phyloP scores from a whole-genome alignment of 2,113 vertebrate species.

The Ranitomeya imitator region DNA sequence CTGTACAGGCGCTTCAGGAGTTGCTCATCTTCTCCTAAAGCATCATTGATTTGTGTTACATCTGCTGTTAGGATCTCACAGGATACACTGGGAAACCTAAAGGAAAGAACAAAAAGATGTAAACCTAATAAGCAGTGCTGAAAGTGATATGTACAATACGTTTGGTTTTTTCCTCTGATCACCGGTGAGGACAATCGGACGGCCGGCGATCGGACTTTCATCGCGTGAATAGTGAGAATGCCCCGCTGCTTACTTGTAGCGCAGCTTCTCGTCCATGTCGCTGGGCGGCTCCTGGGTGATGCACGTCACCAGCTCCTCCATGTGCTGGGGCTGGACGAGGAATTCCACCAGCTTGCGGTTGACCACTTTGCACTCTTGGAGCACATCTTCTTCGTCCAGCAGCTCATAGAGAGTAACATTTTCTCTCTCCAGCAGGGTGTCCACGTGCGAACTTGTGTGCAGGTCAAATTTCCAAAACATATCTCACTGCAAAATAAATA shows the following conservation, averaged over 20 bases:
- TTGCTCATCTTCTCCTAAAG: slow-evolving; percentile 69
- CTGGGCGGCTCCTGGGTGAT: slow-evolving; percentile 71
- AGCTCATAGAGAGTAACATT: slow-evolving; percentile 72
- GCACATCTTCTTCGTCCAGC: slow-evolving; percentile 73
- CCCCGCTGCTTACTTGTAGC: slow-evolving; percentile 69
- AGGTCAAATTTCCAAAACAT: slow-evolving; percentile 79
- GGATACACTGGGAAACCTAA: slow-evolving; percentile 73
- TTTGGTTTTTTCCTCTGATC: too few species aligned
- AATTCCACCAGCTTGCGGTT: slow-evolving; percentile 74
- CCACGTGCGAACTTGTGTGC: slow-evolving; percentile 73
- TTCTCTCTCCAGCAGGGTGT: slow-evolving; percentile 71
- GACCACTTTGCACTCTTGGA: slow-evolving; percentile 74
- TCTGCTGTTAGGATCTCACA: slow-evolving; percentile 74
- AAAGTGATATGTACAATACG: too few species aligned
- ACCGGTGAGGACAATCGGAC: too few species aligned
- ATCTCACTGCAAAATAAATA: slow-evolving; percentile 62
- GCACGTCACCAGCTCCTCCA: slow-evolving; percentile 72
- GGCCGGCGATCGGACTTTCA: too few species aligned
- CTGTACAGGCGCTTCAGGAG: slow-evolving; percentile 70
- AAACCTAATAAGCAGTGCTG: neutral
- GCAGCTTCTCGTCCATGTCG: slow-evolving; percentile 69
- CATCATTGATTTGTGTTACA: slow-evolving; percentile 72
- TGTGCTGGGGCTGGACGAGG: slow-evolving; percentile 67
- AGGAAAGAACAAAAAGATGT: neutral
- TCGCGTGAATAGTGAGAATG: too few species aligned